These are phyloP conservation scores for Pachypsylla venusta DNA, from an alignment of 1,140 invertebrate genomes.

Conservation along the genomic window DNA sequence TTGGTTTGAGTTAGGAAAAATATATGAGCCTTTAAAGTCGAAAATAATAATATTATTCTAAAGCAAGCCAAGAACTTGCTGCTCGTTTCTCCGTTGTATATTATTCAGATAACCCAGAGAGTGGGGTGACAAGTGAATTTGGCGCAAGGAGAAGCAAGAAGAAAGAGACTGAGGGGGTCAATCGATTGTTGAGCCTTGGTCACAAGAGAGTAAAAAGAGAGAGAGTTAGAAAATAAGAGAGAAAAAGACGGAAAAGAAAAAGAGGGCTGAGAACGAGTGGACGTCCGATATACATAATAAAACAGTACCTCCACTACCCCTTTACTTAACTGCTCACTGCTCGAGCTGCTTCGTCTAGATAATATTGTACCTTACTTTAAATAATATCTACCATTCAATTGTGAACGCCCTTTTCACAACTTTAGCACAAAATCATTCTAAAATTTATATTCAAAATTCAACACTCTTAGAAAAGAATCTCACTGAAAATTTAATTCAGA, in stretches of 20 bases:
- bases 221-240: slow-evolving; percentile 8
- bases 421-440: slow-evolving; percentile 4
- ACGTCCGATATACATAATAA: slow-evolving; percentile 7
- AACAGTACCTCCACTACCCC: neutral
- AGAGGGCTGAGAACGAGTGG: slow-evolving; percentile 3
- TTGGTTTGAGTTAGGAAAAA: too few relatives aligned
- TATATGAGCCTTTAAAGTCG: too few relatives aligned
- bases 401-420: slow-evolving; percentile 8
- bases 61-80: too few relatives aligned
- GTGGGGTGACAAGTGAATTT: slow-evolving; percentile 2
- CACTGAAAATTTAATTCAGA: neutral
- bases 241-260: slow-evolving; percentile 8
- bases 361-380: slow-evolving; percentile 7
- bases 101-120: neutral
- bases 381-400: neutral
- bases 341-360: slow-evolving; percentile 3
- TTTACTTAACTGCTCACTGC: slow-evolving; percentile 2
- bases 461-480: neutral
- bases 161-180: slow-evolving; percentile 2
- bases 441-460: slow-evolving; percentile 7
- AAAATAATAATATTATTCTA: too few relatives aligned
- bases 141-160: slow-evolving; percentile 5
- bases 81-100: too few relatives aligned
- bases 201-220: slow-evolving; percentile 3
- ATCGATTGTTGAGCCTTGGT: slow-evolving; percentile 9